A percentile compares a stretch with the other conserved stretches of the same genome.
Evolutionary conservation across 2,113 vertebrate species (phyloP).

Genomic region (Rafetus swinhoei): DNA sequence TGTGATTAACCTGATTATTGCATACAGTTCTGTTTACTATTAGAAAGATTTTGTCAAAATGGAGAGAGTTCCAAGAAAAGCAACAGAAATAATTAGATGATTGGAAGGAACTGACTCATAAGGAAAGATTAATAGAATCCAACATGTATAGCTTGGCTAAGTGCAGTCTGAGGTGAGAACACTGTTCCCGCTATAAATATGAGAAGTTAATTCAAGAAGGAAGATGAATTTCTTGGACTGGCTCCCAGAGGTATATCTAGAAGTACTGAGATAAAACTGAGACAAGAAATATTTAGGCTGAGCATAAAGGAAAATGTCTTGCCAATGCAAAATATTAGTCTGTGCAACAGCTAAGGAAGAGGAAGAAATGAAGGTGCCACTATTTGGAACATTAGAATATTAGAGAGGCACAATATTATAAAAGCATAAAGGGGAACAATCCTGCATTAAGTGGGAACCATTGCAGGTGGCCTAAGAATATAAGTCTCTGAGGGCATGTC

Average conservation of each 20-base stretch:
- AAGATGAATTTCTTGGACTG: constrained; percentile 46
- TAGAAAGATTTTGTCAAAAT: neutral
- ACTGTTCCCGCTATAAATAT: constrained; percentile 56
- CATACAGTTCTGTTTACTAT: neutral
- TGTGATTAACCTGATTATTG: neutral
- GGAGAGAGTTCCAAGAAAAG: neutral
- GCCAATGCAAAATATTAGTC: constrained; percentile 31
- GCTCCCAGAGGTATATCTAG: neutral
- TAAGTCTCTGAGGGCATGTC: no score
- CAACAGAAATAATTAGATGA: accelerated
- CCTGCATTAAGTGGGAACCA: neutral
- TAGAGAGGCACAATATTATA: neutral
- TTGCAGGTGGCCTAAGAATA: neutral
- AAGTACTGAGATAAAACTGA: constrained; percentile 32
- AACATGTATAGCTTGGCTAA: constrained; percentile 28
- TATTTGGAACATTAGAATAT: neutral
- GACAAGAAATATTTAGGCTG: constrained; percentile 42
- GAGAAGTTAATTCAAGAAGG: constrained; percentile 3
- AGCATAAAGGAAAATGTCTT: constrained; percentile 47
- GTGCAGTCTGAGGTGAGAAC: constrained; percentile 57
- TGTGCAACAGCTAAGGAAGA: constrained; percentile 19
- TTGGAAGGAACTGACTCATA: constrained; percentile 27
- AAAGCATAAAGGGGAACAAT: neutral
- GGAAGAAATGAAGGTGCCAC: constrained; percentile 5
- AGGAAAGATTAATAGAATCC: constrained; percentile 15